Evolutionary conservation across 2,888 invertebrate species (phyloP).

Genomic region (Holacanthella duospinosa): DNA sequence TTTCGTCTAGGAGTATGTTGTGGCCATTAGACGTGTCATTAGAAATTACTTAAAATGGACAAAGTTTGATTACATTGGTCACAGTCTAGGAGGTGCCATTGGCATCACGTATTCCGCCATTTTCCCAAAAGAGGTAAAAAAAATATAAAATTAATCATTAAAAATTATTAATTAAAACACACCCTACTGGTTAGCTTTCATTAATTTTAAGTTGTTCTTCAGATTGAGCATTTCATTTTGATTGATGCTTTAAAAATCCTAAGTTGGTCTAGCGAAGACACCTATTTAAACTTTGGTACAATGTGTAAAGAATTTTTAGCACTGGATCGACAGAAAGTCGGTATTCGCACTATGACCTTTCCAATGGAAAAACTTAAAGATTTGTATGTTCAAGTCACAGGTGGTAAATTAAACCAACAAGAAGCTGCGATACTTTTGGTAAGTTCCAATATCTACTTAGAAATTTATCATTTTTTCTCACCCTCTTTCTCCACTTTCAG

Average conservation of each 20-base stretch:
- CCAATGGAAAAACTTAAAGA: not conserved
- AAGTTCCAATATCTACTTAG: too few species aligned
- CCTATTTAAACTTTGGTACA: conserved; percentile 39
- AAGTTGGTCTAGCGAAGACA: conserved; percentile 34
- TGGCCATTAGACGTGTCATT: conserved; percentile 40
- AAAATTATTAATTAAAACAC: too few species aligned
- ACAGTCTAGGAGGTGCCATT: conserved; percentile 48
- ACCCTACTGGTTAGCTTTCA: too few species aligned
- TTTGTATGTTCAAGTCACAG: conserved; percentile 13
- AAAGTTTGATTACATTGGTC: conserved; percentile 41
- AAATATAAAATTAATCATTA: not conserved
- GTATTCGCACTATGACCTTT: not conserved
- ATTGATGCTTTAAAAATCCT: conserved; percentile 43
- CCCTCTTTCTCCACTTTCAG: too few species aligned
- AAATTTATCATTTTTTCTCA: too few species aligned
- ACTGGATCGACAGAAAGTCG: not conserved
- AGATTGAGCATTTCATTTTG: conserved; percentile 43
- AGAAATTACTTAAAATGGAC: conserved; percentile 42
- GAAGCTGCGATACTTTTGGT: conserved; percentile 21
- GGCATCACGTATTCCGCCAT: conserved; percentile 36
- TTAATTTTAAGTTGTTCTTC: too few species aligned
- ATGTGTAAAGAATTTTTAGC: not conserved
- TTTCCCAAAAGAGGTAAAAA: conserved; percentile 21
- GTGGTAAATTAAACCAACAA: conserved; percentile 18
- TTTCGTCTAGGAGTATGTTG: conserved; percentile 39